Evolutionary conservation across 2,797 vertebrate genomes (phyloP), one percentile per base, ranked within the genome.

Genomic region (Acridotheres tristis): DNA sequence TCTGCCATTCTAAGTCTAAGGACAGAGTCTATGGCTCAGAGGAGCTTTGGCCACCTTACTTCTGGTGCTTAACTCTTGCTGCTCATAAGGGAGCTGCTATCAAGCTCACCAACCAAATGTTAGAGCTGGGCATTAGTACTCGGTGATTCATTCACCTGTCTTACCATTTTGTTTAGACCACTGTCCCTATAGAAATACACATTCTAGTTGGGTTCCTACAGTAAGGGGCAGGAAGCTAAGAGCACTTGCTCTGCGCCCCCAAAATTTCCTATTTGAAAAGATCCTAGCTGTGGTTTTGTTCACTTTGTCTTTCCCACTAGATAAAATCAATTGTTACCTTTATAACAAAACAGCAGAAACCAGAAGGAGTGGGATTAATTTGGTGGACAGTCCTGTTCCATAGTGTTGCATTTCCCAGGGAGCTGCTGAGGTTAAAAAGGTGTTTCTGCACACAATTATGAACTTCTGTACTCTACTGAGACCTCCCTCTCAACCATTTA

Each of bases 241-340:
- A 62, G 13, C 8, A 2, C 13, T 25, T 62, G 32, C 40, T 58
- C 43, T 45, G 13, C 1, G 0, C 2, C 5, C 8, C 16, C 2
- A 48, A 13, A 40, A 59, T 55, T 40, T 85, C 40, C 40, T 57
- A 6, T 50, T 93, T 20, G 53, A 50, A 75, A 61, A 68, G n/a
- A 85, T 40, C 3, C 7, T 27, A 45, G 14, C 8, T 66, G 19
- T 42, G 43, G 10, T 78, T 74, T 54, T 62, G 30, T 36, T 86
- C 16, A 58, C 30, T 6, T 80, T 67, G 55, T 57, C 16, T 55
- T 62, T 85, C 23, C 22, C 32, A 17, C 25, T 23, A 62, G 55
- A 15, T 16, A 69, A 81, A 89, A 85, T 45, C 36, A 80, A 26
- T 2, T 40, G 7, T 34, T 79, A 53, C 25, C 13, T 59, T 51